A percentile compares a stretch with the other conserved stretches of the same genome.
phyloP scores from a whole-genome alignment of 2,797 vertebrate genomes.

The Anas georgica region DNA sequence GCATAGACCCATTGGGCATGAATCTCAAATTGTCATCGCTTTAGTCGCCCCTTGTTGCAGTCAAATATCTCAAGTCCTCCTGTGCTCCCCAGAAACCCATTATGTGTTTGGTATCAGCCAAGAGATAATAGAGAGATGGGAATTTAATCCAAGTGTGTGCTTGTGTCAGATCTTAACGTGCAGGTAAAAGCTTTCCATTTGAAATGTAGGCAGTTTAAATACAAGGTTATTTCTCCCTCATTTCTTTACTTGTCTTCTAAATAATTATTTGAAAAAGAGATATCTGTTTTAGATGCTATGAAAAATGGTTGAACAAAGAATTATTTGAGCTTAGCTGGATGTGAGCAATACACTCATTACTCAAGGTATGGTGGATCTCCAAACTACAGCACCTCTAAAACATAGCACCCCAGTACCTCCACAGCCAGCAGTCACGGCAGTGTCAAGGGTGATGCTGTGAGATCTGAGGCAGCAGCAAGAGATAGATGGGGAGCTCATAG shows the following conservation, averaged over 20 bases:
- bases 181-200: neutral
- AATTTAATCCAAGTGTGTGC: neutral
- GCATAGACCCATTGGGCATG: neutral
- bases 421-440: neutral
- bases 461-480: neutral
- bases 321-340: neutral
- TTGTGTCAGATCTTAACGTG: neutral
- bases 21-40: neutral
- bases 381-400: neutral
- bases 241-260: neutral
- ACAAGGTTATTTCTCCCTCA: neutral
- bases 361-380: neutral
- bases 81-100: neutral
- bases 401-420: fast-evolving
- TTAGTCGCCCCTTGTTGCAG: fast-evolving
- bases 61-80: neutral
- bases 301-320: neutral
- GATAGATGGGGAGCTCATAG: neutral
- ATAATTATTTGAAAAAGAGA: neutral
- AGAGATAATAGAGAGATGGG: neutral
- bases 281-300: neutral
- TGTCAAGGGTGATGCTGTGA: neutral
- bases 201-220: neutral
- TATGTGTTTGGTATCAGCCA: neutral
- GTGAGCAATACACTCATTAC: fast-evolving